Conservation (phyloP, 2,888 invertebrate genomes). For the Conops quadrifasciatus region DNA sequence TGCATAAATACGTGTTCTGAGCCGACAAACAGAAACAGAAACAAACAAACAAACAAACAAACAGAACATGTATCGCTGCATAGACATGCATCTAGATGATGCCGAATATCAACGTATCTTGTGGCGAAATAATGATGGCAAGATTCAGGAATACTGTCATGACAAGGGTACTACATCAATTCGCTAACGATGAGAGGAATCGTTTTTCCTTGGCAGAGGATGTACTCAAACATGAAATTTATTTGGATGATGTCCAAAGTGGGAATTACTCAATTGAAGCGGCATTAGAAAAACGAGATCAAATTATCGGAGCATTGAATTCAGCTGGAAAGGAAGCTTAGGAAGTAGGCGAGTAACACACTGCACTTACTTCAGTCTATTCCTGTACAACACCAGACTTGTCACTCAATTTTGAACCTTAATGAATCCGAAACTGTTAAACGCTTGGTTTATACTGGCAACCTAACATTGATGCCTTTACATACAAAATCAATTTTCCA, state of each 20-base stretch:
- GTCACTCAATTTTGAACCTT: constrained; percentile 6
- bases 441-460: constrained; percentile 38
- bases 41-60: too few species aligned
- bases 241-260: constrained; percentile 27
- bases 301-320: constrained; percentile 19
- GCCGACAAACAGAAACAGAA: constrained; percentile 32
- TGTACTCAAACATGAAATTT: constrained; percentile 14
- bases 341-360: constrained; percentile 10
- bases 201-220: background rate
- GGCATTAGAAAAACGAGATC: constrained; percentile 26
- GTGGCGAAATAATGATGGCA: too few species aligned
- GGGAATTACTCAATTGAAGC: constrained; percentile 14
- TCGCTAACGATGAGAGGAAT: too few species aligned
- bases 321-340: constrained; percentile 29
- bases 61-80: constrained; percentile 27
- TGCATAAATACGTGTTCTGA: constrained; percentile 16
- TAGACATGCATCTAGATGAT: constrained; percentile 28
- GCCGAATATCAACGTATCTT: constrained; percentile 22
- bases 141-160: too few species aligned
- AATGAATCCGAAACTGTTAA: constrained; percentile 27
- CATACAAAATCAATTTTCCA: constrained; percentile 28
- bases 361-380: constrained; percentile 13
- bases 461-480: constrained; percentile 21
- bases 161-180: too few species aligned
- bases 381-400: background rate